Percentiles rank a stretch among this genome's conserved stretches.
These are phyloP conservation scores for Nematostella vectensis DNA, from an alignment of 92 coral and sea anemone species.

Conservation along the genomic window DNA sequence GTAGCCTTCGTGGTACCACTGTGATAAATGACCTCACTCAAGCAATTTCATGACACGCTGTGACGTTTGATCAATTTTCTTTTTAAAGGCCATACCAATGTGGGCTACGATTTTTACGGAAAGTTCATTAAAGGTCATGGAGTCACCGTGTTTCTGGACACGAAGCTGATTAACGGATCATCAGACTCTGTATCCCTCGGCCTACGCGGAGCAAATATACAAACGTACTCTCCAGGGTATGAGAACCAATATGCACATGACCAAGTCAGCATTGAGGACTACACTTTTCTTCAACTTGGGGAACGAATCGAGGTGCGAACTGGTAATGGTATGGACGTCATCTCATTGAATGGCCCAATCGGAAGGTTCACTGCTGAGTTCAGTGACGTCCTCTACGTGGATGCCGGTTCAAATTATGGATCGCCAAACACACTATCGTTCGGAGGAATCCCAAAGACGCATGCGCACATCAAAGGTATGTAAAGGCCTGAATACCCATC, in stretches of 20 bases:
- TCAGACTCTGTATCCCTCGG: too few relatives aligned
- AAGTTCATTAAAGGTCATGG: constrained; percentile 7
- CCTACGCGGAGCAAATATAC: constrained; percentile 15
- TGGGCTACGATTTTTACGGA: constrained; percentile 22
- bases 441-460: constrained; percentile 23
- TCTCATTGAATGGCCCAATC: constrained; percentile 16
- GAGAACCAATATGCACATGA: constrained; percentile 11
- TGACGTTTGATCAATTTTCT: too few relatives aligned
- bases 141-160: constrained; percentile 17
- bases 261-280: constrained; percentile 20
- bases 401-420: constrained; percentile 17
- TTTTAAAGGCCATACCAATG: too few relatives aligned
- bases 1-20: too few relatives aligned
- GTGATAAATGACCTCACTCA: too few relatives aligned
- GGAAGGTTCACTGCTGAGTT: constrained; percentile 13
- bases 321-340: constrained; percentile 21
- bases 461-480: constrained; percentile 18
- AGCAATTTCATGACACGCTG: too few relatives aligned
- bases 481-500: too few relatives aligned
- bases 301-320: constrained; percentile 12
- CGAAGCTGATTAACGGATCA: constrained; percentile 10
- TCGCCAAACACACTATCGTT: constrained; percentile 11
- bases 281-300: constrained; percentile 8
- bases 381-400: constrained; percentile 13
- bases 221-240: constrained; percentile 16